Evolutionary conservation across 2,113 vertebrate species (phyloP), one percentile per base, ranked within the genome.

Genomic region (Panurus biarmicus): DNA sequence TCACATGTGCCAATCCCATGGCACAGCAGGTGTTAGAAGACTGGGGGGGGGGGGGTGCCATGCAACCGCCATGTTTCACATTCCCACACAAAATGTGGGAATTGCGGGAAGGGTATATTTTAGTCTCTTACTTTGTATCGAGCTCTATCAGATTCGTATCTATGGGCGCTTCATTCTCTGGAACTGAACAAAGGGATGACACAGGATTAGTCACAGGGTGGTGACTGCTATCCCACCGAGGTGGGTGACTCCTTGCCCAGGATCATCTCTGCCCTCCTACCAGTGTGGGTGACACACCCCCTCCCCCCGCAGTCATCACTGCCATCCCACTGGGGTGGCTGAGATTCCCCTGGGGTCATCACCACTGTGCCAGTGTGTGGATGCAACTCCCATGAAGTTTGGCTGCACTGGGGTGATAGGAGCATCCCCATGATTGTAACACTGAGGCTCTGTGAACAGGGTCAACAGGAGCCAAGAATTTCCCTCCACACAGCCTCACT

Each of bases 91-190:
- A 6, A 56, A 47, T 35, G n/a, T 40, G 61, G n/a, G 29, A 75
- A 61, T 25, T 69, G 33, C 26, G 66, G 11, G 56, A 47, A 4
- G 12, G 38, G 44, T 16, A 11, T 50, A 26, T 44, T 67, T 73
- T 77, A 85, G 87, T 26, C 12, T 94, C 98, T 99, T 98, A 99
- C 99, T 99, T 98, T 88, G 99, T 99, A 97, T 99, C 99, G 78
- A 99, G 99, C 96, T 99, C 98, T 93, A 99, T 99, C 91, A 99
- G 98, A 95, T 99, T 99, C 74, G 99, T 98, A 96, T 99, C 99
- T 94, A 99, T 97, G 5, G 98, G 98, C 0, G 97, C 97, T 93
- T 99, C 98, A 10, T 97, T 98, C 94, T 99, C 99, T 96, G 98
- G 97, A 98, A 97, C 99, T 99, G 96, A 94, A 97, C 75, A 96